Conservation (phyloP, 2,888 invertebrate genomes). For the Calameuta pallipes region DNA sequence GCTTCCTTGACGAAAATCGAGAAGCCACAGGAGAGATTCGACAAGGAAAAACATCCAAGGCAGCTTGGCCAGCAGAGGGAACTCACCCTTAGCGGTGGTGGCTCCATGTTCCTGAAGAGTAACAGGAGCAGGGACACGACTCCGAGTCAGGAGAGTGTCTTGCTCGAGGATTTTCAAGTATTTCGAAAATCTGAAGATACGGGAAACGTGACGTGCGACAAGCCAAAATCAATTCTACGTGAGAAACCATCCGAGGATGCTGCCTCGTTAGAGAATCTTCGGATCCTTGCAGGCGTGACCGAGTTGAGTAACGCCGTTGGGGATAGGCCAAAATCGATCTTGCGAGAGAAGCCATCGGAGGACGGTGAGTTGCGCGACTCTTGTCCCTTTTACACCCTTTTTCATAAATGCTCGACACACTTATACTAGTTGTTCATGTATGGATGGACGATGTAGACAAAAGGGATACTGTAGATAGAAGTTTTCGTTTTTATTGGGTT, state of each 20-base stretch:
- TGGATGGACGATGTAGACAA: neutral
- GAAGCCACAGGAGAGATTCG: slow-evolving; percentile 42
- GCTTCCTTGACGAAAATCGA: slow-evolving; percentile 47
- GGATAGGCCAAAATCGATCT: slow-evolving; percentile 60
- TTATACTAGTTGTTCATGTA: slow-evolving; percentile 12
- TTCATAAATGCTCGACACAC: slow-evolving; percentile 1
- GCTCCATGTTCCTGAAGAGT: slow-evolving; percentile 74
- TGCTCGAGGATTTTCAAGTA: slow-evolving; percentile 47
- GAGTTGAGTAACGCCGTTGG: slow-evolving; percentile 37
- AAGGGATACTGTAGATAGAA: neutral
- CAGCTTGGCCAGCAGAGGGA: slow-evolving; percentile 64
- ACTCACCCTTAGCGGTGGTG: slow-evolving; percentile 68
- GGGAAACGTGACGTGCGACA: slow-evolving; percentile 33
- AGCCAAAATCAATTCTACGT: slow-evolving; percentile 60
- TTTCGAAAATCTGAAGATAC: neutral
- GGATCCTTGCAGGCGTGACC: slow-evolving; percentile 32
- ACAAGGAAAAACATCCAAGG: slow-evolving; percentile 65
- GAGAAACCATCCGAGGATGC: slow-evolving; percentile 53
- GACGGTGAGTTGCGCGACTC: slow-evolving; percentile 50
- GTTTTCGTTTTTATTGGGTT: slow-evolving; percentile 11
- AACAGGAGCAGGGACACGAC: slow-evolving; percentile 60
- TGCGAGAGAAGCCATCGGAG: slow-evolving; percentile 58
- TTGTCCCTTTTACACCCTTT: neutral
- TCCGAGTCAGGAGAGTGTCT: slow-evolving; percentile 51
- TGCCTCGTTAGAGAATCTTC: slow-evolving; percentile 49